Base-by-base conservation (phyloP, 2,113 vertebrate species). In the Amia ocellicauda region DNA sequence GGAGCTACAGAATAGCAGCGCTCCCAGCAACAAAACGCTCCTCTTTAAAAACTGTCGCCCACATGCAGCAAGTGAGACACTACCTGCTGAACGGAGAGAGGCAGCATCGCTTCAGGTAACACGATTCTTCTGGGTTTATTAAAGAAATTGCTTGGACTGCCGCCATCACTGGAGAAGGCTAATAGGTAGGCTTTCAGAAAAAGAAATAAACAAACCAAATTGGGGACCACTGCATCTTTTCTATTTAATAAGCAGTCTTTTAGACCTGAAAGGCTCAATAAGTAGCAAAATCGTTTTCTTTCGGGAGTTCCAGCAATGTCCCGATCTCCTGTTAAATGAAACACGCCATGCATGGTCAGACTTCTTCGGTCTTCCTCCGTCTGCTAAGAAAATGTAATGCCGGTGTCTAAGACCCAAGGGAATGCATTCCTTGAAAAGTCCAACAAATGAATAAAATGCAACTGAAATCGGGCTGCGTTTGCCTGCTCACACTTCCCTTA, bases 211-310 rank as follows among this genome's bases (percentile, higher is more conserved):
- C n/a, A n/a, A n/a, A n/a, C n/a, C n/a, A n/a, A n/a, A n/a, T n/a
- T n/a, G n/a, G n/a, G n/a, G n/a, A 19, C 23, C 31, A 41, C 23
- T 7, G 23, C 19, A 42, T 63, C 36, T 24, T 60, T 63, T 63
- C 29, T 42, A 24, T 54, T 55, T 36, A 20, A 43, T 63, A 63
- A 63, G 41, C 42, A 63, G 36, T 29, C 22, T 42, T 22, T 40
- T 24, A 42, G 16, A 49, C 22, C 23, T 42, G n/a, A n/a, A n/a
- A n/a, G 31, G 51, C 61, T 42, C 28, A 13, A 42, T 42, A 40
- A 42, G 36, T 40, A 19, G 50, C 36, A n/a, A n/a, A 63, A 63
- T 63, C 20, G 54, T 54, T 63, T 63, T 54, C 51, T 54, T 63
- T 42, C n/a, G 14, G 29, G 29, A 42, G 29, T 13, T 20, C 9